Base-by-base conservation (phyloP, 1,140 invertebrate species). In the Cephus cinctus region DNA sequence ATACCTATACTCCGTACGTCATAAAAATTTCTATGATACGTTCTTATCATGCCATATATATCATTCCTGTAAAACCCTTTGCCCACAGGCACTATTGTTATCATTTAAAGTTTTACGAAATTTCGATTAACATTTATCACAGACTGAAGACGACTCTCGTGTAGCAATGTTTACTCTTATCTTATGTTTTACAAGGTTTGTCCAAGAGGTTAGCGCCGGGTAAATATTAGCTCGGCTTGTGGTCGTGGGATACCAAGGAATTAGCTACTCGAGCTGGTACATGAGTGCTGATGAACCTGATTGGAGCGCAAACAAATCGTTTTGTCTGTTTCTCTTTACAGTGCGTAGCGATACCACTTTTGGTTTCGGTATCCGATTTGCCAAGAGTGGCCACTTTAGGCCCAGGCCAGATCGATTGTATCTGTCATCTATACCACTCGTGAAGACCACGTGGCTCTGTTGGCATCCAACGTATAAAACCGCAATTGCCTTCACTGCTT, bases 161-260 rank as follows among this genome's bases (percentile, higher is more conserved):
- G n/a, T n/a, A n/a, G n/a, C n/a, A n/a, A n/a, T n/a, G n/a, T n/a
- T n/a, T n/a, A n/a, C n/a, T n/a, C n/a, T n/a, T n/a, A n/a, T n/a
- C n/a, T n/a, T n/a, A n/a, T n/a, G n/a, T n/a, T n/a, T n/a, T n/a
- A n/a, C n/a, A n/a, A n/a, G n/a, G 39, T 50, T 25, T 34, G 35
- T 23, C 31, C 5, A 9, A 41, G 46, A 21, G 25, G 32, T 51
- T 52, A 52, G 34, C 44, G 44, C 30, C 47, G 32, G 32, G 54
- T 57, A 50, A 57, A 57, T 57, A 57, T 57, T 57, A 22, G 47
- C 35, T 40, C 42, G 31, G 36, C 35, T 46, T 48, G 43, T 49
- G 46, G 47, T 34, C 34, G 12, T 43, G 47, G 44, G 38, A 52
- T 27, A 32, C 38, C 32, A 50, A 47, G 19, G 43, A 57, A 57